These are phyloP conservation scores for Bettongia penicillata DNA, from an alignment of 2,113 vertebrate species.

Conservation along the genomic window DNA sequence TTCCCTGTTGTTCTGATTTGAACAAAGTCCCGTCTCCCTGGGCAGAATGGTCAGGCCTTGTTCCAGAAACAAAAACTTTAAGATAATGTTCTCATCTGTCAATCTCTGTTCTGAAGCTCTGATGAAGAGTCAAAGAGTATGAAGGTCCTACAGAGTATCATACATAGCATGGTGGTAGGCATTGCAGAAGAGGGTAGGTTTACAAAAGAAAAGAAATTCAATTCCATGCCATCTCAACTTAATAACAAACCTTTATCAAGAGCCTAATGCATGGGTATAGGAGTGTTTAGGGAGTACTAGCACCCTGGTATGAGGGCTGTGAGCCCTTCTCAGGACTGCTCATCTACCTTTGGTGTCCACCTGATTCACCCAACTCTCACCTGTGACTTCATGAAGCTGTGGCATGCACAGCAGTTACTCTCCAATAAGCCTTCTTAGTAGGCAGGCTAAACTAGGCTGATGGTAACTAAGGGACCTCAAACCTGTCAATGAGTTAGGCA, in stretches of 20 bases:
- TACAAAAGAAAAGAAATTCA: background rate
- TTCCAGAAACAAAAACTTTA: no score
- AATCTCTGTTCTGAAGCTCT: no score
- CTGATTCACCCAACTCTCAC: background rate
- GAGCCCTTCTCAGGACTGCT: no score
- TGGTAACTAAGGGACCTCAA: background rate
- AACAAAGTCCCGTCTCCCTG: no score
- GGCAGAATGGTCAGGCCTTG: no score
- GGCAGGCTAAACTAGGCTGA: background rate
- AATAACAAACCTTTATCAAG: background rate
- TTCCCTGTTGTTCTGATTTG: no score
- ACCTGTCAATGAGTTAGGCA: background rate
- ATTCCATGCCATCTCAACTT: background rate
- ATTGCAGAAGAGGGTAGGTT: background rate
- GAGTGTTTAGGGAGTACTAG: no score
- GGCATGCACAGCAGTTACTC: background rate
- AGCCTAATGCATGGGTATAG: background rate
- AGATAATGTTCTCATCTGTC: no score
- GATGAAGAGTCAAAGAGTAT: background rate
- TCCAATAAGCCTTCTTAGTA: background rate
- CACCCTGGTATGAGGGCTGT: no score
- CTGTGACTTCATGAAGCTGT: background rate
- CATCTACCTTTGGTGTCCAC: no score
- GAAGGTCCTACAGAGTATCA: background rate
- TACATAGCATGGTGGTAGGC: no score